Base-by-base conservation (phyloP, 2,888 invertebrate species). In the Callyntrura guangdongensis region DNA sequence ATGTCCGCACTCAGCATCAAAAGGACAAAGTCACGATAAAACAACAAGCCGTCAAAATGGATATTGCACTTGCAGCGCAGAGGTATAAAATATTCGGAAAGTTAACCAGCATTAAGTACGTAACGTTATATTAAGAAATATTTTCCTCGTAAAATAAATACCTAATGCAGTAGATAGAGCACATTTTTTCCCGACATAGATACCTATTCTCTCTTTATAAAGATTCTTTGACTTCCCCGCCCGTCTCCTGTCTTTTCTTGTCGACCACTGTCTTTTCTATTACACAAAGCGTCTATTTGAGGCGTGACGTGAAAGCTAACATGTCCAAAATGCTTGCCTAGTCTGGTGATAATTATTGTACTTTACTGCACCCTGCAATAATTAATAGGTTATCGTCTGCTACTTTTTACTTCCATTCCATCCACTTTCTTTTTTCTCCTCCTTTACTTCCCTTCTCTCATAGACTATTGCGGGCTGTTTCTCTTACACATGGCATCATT, bases 361-460 rank as follows among this genome's bases (percentile, higher is more conserved):
- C 92, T 91, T 90, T 91, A 92, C 81, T 89, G 86, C 86, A 83
- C 87, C 86, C 82, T 92, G 92, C 36, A 36, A 92, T 92, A 92
- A 92, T 92, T 92, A 92, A 92, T 92, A 91, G 91, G 92, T 92
- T 92, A 86, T 86, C 91, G 82, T 85, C 89, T 91, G 79, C 85
- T 67, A 61, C 79, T 79, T 86, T 77, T 47, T 25, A 25, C 27
- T 74, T 36, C 67, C 82, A 53, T 81, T 82, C 69, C 27, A 77
- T 59, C 45, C 83, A 69, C 64, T 74, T 36, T 83, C 74, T 53
- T 74, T 89, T 67, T 69, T 22, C 47, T 53, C 22, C 67, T 79
- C 20, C 36, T 22, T 45, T 11, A 20, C 5, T 25, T 4, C 11
- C 27, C 56, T 25, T 56, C 49, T 25, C 8, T n/a, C 74, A 20